These are phyloP conservation scores for Elymnias hypermnestra DNA, from an alignment of 1,140 invertebrate genomes.

Conservation along the genomic window DNA sequence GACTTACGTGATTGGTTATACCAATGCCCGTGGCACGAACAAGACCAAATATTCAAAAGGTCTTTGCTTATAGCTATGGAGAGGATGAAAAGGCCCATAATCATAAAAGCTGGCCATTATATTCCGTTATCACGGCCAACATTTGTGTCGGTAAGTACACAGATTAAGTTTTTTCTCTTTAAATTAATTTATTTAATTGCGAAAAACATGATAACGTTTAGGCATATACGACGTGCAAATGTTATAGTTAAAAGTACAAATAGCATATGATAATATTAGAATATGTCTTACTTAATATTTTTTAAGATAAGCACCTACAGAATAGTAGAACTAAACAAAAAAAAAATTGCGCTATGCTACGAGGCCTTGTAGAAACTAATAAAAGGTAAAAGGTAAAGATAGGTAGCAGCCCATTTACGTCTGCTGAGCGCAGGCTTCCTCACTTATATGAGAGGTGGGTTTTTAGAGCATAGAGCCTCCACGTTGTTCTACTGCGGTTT, in stretches of 20 bases:
- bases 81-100: constrained; percentile 66
- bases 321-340: no score
- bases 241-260: neutral
- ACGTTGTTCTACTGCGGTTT: no score
- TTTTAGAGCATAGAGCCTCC: no score
- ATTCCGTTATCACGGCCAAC: constrained; percentile 68
- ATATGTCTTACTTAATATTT: no score
- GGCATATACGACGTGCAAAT: neutral
- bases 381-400: no score
- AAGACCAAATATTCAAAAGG: constrained; percentile 46
- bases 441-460: no score
- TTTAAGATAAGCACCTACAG: no score
- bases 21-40: constrained; percentile 60
- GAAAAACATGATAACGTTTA: neutral
- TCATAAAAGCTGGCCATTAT: constrained; percentile 73
- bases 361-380: no score
- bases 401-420: no score
- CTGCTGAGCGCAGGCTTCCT: no score
- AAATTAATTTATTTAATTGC: neutral
- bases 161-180: neutral
- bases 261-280: no score
- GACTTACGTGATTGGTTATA: constrained; percentile 51
- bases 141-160: constrained; percentile 58
- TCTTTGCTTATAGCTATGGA: constrained; percentile 68
- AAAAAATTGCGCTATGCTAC: no score